Base-by-base conservation (phyloP, 2,888 invertebrate genomes). In the Protonemura montana region DNA sequence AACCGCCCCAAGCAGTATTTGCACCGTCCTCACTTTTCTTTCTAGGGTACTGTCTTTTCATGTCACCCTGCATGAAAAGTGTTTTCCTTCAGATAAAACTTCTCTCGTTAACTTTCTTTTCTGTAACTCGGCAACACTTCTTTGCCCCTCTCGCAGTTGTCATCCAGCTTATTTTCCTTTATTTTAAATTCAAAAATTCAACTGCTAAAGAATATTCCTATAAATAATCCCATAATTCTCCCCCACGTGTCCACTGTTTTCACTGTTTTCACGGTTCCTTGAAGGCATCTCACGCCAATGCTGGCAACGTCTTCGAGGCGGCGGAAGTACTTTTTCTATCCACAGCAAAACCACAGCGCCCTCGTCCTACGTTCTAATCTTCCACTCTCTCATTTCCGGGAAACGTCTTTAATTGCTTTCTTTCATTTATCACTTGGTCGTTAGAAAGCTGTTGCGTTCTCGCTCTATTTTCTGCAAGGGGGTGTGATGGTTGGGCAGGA, bases 361-460 rank as follows among this genome's bases (percentile, higher is more conserved):
- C 28, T 81, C 81, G n/a, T 81, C 81, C 26, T 16, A 30, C 42
- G 84, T 59, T 78, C 85, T 85, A 86, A 86, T 86, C 86, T 82
- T 28, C 26, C 27, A 80, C 7, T 85, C 80, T 84, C 86, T 86
- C 84, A 86, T 86, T 85, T 85, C 86, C 84, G 86, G 84, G 35
- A 42, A 86, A 27, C 81, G 78, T 80, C 85, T 86, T 86, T 86
- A 86, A 86, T 86, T 85, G 86, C 85, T 85, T 80, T 85, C 85
- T 29, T 42, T 85, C 86, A 85, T 86, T 86, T 86, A 85, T 86
- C 86, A 85, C 86, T 86, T 41, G 42, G 76, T 27, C 76, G 84
- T 84, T 84, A 84, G 42, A 76, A 83, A 42, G 81, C 81, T 30
- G 30, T 59, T 59, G 30, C 81, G n/a, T 81, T 81, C 30, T 81